These are phyloP conservation scores for Patiria miniata DNA, from an alignment of 35 echinoderm and acorn worm genomes.

Conservation along the genomic window DNA sequence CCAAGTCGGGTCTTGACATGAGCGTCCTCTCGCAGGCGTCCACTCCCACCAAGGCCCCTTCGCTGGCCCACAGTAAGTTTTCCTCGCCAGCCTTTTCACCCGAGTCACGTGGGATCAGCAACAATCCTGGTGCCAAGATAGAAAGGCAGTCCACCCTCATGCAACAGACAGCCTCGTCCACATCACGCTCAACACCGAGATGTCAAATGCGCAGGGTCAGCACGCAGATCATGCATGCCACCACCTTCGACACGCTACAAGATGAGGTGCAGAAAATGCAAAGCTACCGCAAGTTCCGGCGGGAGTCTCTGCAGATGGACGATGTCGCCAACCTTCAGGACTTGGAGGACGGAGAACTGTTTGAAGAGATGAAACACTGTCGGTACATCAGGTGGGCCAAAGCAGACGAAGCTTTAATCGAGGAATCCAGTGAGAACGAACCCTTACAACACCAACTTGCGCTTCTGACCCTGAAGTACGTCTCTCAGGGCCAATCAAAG, in stretches of 20 bases:
- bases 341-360: conserved; percentile 71
- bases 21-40: background rate
- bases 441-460: conserved; percentile 63
- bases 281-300: conserved; percentile 37
- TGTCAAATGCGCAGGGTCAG: conserved; percentile 20
- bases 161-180: conserved; percentile 41
- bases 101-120: conserved; percentile 13
- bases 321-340: conserved; percentile 43
- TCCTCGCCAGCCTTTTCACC: background rate
- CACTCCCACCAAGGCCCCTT: background rate
- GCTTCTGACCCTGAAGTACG: conserved; percentile 12
- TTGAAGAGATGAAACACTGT: conserved; percentile 75
- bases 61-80: background rate
- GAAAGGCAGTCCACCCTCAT: conserved; percentile 17
- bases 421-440: conserved; percentile 62
- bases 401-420: conserved; percentile 41
- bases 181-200: background rate
- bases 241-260: conserved; percentile 44
- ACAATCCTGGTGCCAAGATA: background rate
- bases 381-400: conserved; percentile 71
- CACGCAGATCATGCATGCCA: conserved; percentile 7
- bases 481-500: background rate
- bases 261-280: conserved; percentile 55
- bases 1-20: background rate
- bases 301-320: background rate